Conservation (phyloP, 2,113 vertebrate species). For the Phasianus colchicus region DNA sequence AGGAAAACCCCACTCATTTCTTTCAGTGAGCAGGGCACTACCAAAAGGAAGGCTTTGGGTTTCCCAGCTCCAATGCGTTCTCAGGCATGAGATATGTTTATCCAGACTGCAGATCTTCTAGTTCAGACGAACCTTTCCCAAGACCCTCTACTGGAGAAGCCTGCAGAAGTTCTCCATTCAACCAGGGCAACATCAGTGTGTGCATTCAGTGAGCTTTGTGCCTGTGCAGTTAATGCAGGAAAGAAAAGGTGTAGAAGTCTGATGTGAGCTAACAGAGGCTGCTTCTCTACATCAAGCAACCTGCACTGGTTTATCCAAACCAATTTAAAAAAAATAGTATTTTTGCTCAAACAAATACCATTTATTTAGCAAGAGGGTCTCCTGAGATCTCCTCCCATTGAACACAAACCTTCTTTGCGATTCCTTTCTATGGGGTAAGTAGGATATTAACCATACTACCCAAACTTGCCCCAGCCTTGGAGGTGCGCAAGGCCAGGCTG, state of each 20-base stretch:
- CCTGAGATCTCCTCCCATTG: neutral
- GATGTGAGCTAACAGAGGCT: neutral
- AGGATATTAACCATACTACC: neutral
- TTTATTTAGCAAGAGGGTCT: neutral
- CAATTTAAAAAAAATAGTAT: too few species aligned
- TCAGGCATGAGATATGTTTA: neutral
- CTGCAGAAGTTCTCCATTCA: too few species aligned
- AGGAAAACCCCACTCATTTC: neutral
- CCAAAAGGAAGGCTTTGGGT: neutral
- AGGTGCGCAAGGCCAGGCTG: too few species aligned
- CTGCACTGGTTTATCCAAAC: neutral
- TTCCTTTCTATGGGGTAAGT: too few species aligned
- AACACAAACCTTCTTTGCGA: accelerated
- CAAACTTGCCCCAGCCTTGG: too few species aligned
- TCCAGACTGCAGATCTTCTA: neutral
- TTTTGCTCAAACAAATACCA: neutral
- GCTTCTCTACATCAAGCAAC: neutral
- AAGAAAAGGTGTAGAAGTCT: neutral
- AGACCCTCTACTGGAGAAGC: neutral
- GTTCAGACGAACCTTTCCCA: neutral
- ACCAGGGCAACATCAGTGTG: neutral
- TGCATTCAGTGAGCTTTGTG: neutral
- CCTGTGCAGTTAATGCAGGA: neutral
- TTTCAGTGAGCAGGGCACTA: too few species aligned
- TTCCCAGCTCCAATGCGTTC: neutral